Conservation (phyloP, 1,140 invertebrate species). For the Laupala kohalensis region DNA sequence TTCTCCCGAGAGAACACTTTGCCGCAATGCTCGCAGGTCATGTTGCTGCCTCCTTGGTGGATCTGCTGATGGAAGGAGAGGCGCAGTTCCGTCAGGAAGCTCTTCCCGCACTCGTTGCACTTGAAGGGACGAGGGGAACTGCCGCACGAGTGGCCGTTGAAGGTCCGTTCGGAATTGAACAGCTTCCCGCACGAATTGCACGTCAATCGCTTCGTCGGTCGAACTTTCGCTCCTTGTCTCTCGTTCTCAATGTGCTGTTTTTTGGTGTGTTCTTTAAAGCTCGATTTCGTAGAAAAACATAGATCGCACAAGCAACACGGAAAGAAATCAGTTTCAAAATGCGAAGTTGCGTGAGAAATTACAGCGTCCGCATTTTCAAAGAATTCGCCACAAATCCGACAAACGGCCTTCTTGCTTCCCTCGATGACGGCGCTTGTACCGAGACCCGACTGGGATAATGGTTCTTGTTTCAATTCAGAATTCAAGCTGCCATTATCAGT, state of each 20-base stretch:
- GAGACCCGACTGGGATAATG: background rate
- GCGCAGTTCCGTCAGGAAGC: constrained; percentile 8
- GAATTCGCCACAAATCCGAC: constrained; percentile 10
- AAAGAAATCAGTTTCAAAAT: constrained; percentile 7
- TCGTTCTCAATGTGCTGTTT: background rate
- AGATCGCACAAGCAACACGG: constrained; percentile 11
- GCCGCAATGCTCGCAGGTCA: constrained; percentile 4
- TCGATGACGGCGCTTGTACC: background rate
- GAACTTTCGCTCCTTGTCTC: background rate
- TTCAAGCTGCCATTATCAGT: background rate
- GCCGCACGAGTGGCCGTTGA: constrained; percentile 2
- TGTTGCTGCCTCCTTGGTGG: background rate
- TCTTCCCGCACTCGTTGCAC: constrained; percentile 7
- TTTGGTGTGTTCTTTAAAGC: constrained; percentile 5
- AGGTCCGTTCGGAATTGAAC: background rate
- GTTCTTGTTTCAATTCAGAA: background rate
- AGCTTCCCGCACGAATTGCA: background rate
- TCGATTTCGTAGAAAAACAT: constrained; percentile 4
- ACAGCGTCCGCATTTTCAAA: constrained; percentile 7
- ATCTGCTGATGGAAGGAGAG: constrained; percentile 7
- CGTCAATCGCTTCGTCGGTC: background rate
- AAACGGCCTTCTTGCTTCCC: background rate
- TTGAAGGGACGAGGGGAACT: background rate
- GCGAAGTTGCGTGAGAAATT: constrained; percentile 6
- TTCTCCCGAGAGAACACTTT: constrained; percentile 10